Evolutionary conservation across 2,888 invertebrate genomes (phyloP).

Genomic region (Sphaerophoria taeniata): DNA sequence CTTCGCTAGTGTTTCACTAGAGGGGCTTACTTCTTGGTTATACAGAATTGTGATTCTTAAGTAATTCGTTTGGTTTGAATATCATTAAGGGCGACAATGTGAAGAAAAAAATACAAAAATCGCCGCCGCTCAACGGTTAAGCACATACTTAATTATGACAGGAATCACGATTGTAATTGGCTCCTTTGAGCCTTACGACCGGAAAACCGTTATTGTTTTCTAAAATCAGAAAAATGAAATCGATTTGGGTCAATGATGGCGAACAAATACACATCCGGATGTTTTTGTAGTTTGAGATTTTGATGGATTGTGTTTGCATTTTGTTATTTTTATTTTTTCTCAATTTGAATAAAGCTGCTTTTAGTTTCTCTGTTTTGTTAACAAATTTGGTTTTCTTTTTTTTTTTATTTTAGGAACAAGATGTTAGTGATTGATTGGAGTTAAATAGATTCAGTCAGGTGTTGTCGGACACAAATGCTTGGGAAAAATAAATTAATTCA

Average conservation of each 20-base stretch:
- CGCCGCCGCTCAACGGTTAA: conserved; percentile 7
- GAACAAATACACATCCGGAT: conserved; percentile 35
- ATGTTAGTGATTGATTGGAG: no score
- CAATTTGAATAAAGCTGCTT: neutral
- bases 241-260: conserved; percentile 37
- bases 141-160: conserved; percentile 28
- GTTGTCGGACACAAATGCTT: no score
- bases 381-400: neutral
- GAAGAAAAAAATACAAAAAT: neutral
- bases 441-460: no score
- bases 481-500: no score
- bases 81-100: neutral
- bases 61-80: conserved; percentile 27
- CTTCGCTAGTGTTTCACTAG: conserved; percentile 10
- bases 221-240: conserved; percentile 43
- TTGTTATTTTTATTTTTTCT: neutral
- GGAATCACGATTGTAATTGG: conserved; percentile 33
- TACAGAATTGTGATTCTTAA: conserved; percentile 12
- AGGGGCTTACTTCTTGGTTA: neutral
- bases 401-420: no score
- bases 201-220: conserved; percentile 33
- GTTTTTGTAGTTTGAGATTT: conserved; percentile 1
- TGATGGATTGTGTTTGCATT: conserved; percentile 6
- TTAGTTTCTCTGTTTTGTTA: neutral
- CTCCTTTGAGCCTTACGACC: conserved; percentile 14